Conservation (phyloP, 2,797 vertebrate species). For the Hozukius guyotensis region DNA sequence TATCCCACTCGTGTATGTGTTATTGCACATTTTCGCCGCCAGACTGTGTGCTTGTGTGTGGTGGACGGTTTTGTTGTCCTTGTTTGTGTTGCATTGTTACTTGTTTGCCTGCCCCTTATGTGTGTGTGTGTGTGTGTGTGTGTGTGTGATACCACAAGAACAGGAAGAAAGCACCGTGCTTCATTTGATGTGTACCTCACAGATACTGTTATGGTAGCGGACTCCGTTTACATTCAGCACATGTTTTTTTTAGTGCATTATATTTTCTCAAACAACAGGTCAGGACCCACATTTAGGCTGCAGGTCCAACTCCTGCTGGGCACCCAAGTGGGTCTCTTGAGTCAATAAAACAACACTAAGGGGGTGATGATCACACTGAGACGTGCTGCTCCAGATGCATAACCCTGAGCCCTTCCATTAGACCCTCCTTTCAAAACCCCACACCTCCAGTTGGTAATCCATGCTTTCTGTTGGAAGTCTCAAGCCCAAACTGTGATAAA, state of each 20-base stretch:
- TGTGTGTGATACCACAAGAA: background rate
- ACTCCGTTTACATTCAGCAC: conserved; percentile 6
- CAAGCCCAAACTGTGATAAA: background rate
- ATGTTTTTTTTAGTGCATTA: background rate
- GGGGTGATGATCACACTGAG: background rate
- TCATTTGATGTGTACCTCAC: conserved; percentile 18
- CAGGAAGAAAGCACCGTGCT: conserved; percentile 7
- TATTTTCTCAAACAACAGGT: conserved; percentile 11
- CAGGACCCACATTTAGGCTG: background rate
- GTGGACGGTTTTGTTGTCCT: background rate
- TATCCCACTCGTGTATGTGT: background rate
- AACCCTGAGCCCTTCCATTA: background rate
- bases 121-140: background rate
- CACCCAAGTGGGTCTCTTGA: background rate
- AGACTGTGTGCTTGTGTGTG: background rate
- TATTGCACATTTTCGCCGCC: conserved; percentile 12
- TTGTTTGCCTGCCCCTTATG: background rate
- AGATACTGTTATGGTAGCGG: background rate
- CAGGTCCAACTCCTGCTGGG: conserved; percentile 6
- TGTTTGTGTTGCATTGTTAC: conserved; percentile 2
- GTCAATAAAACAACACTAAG: background rate
- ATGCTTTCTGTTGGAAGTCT: background rate
- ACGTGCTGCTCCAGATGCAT: background rate
- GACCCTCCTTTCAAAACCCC: background rate
- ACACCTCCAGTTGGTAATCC: background rate